Conservation (phyloP, 2,888 invertebrate genomes). For the Helleia helle region DNA sequence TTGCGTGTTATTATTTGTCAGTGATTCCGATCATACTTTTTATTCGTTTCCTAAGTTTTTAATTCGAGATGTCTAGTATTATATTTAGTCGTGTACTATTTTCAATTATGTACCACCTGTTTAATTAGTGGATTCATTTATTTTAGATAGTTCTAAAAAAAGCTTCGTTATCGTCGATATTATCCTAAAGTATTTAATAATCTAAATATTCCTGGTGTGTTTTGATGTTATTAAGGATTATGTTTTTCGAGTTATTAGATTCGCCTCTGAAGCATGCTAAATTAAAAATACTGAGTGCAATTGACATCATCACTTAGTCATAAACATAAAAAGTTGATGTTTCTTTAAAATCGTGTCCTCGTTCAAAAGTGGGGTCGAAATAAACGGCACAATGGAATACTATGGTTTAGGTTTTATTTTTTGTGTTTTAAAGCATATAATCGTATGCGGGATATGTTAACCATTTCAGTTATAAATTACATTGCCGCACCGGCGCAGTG, state of each 20-base stretch:
- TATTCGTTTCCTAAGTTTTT: too few species aligned
- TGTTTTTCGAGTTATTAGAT: background rate
- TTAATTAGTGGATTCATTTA: too few species aligned
- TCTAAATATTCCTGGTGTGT: too few species aligned
- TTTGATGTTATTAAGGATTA: too few species aligned
- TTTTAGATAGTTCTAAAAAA: too few species aligned
- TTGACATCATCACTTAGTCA: conserved; percentile 1
- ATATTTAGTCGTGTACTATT: too few species aligned
- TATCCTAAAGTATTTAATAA: too few species aligned
- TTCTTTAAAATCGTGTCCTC: background rate
- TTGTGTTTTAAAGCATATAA: conserved; percentile 10
- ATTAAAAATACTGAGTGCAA: background rate
- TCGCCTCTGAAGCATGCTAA: background rate
- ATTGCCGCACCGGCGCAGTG: conserved; percentile 27
- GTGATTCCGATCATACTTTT: too few species aligned
- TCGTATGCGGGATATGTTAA: conserved; percentile 9
- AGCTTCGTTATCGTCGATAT: too few species aligned
- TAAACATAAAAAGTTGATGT: background rate
- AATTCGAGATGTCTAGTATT: too few species aligned
- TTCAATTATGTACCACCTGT: too few species aligned
- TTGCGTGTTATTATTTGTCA: too few species aligned
- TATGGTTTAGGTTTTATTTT: conserved; percentile 11
- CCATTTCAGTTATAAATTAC: conserved; percentile 8
- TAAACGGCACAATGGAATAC: background rate
- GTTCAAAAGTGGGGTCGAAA: background rate